A percentile compares a stretch with the other conserved stretches of the same genome.
These are phyloP conservation scores for Calephelis virginiensis DNA, from an alignment of 1,140 invertebrate genomes.

Conservation along the genomic window DNA sequence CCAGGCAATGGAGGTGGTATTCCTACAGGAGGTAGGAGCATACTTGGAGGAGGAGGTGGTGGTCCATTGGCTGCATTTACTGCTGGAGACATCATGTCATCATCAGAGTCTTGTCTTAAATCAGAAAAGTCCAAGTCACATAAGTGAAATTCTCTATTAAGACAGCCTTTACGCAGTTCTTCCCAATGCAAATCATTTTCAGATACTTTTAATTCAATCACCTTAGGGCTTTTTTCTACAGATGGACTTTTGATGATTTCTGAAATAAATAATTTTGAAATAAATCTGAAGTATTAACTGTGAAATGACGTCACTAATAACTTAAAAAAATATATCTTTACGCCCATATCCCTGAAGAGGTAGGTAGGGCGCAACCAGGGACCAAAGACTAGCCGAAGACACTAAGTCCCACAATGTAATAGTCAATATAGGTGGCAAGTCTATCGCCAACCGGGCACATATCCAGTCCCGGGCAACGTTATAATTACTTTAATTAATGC, in stretches of 20 bases:
- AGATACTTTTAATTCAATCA: slow-evolving; percentile 89
- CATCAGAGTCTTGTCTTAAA: slow-evolving; percentile 89
- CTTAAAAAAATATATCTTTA: too few relatives aligned
- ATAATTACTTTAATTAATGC: too few relatives aligned
- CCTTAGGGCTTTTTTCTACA: slow-evolving; percentile 80
- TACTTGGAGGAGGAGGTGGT: slow-evolving; percentile 84
- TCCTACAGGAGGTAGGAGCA: slow-evolving; percentile 55
- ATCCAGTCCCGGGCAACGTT: too few relatives aligned
- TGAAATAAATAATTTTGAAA: slow-evolving; percentile 42
- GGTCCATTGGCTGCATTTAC: slow-evolving; percentile 82
- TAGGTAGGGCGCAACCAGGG: too few relatives aligned
- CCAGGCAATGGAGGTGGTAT: slow-evolving; percentile 72
- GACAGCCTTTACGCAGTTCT: slow-evolving; percentile 86
- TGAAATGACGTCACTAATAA: too few relatives aligned
- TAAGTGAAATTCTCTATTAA: slow-evolving; percentile 91
- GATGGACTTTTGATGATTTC: slow-evolving; percentile 85
- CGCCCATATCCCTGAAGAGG: too few relatives aligned
- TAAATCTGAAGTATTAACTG: too few relatives aligned
- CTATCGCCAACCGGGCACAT: too few relatives aligned
- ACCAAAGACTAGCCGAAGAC: too few relatives aligned
- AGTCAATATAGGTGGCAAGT: too few relatives aligned
- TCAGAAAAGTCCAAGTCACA: slow-evolving; percentile 98
- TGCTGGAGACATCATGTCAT: slow-evolving; percentile 81
- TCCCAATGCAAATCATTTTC: slow-evolving; percentile 98
- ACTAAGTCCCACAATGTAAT: too few relatives aligned